Evolutionary conservation across 92 coral and sea anemone genomes (phyloP).

Genomic region (Phenganax marumi): DNA sequence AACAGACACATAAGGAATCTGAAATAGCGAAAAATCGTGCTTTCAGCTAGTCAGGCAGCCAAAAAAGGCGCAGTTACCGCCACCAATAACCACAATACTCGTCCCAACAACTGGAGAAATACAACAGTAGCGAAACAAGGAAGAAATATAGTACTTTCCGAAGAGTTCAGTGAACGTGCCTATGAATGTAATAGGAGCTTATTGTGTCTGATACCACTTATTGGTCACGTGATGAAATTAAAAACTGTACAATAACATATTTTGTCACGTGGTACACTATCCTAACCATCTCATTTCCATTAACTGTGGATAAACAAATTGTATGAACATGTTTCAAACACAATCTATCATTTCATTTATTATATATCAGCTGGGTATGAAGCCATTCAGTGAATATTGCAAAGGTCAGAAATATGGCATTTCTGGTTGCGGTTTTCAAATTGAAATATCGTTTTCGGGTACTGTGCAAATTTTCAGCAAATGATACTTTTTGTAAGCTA

Average conservation of each 20-base stretch:
- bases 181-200: background rate
- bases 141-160: background rate
- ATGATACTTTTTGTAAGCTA: too few relatives aligned
- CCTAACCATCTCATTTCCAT: conserved; percentile 4
- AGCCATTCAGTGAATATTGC: too few relatives aligned
- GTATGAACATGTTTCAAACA: too few relatives aligned
- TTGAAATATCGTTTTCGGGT: too few relatives aligned
- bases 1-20: background rate
- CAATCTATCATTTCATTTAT: too few relatives aligned
- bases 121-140: background rate
- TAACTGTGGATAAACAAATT: conserved; percentile 4
- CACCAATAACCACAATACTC: background rate
- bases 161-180: background rate
- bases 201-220: background rate
- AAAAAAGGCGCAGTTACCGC: background rate
- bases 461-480: too few relatives aligned
- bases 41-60: background rate
- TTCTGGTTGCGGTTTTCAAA: too few relatives aligned
- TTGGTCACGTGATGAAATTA: background rate
- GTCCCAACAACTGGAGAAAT: background rate
- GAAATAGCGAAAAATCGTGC: background rate
- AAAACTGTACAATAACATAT: background rate
- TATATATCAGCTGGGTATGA: too few relatives aligned
- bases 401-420: too few relatives aligned
- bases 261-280: background rate